Percentiles rank a stretch among this genome's conserved stretches.
Conservation (phyloP, 2,888 invertebrate species). For the Helleia helle region DNA sequence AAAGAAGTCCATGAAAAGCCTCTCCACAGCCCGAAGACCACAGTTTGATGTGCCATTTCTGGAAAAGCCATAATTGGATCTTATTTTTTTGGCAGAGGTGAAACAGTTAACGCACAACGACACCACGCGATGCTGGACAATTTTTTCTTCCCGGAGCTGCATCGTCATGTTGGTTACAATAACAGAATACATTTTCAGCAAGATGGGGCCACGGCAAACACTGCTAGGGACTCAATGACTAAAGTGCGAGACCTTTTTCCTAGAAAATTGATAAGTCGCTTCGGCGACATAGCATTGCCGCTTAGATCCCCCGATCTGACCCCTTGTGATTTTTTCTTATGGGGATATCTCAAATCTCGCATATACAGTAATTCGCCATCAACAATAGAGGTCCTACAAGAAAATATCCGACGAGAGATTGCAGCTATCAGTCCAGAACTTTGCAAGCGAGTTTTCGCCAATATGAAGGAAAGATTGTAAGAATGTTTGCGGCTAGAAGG, state of each 20-base stretch:
- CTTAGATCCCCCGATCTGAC: too few relatives aligned
- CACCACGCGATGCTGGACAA: too few relatives aligned
- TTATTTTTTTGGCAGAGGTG: too few relatives aligned
- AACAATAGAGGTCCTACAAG: slow-evolving; percentile 15
- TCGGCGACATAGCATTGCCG: too few relatives aligned
- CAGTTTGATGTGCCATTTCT: too few relatives aligned
- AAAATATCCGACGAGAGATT: slow-evolving; percentile 19
- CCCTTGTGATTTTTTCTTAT: too few relatives aligned
- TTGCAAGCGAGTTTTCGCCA: slow-evolving; percentile 13
- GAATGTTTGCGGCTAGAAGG: background rate
- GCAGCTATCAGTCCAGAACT: slow-evolving; percentile 14
- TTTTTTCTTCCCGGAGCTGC: too few relatives aligned
- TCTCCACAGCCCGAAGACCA: too few relatives aligned
- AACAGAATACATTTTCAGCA: slow-evolving; percentile 8
- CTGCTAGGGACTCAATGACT: background rate
- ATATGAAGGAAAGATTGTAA: slow-evolving; percentile 10
- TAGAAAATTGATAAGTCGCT: slow-evolving; percentile 12
- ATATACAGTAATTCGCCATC: slow-evolving; percentile 15
- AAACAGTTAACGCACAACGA: too few relatives aligned
- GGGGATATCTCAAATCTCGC: slow-evolving; percentile 14
- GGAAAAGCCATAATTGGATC: too few relatives aligned
- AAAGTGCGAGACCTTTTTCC: slow-evolving; percentile 13
- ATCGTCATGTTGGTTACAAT: slow-evolving; percentile 1
- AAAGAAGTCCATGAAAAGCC: too few relatives aligned
- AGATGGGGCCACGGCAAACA: slow-evolving; percentile 10